Conservation (phyloP, 1,140 invertebrate genomes). For the Apolygus lucorum region DNA sequence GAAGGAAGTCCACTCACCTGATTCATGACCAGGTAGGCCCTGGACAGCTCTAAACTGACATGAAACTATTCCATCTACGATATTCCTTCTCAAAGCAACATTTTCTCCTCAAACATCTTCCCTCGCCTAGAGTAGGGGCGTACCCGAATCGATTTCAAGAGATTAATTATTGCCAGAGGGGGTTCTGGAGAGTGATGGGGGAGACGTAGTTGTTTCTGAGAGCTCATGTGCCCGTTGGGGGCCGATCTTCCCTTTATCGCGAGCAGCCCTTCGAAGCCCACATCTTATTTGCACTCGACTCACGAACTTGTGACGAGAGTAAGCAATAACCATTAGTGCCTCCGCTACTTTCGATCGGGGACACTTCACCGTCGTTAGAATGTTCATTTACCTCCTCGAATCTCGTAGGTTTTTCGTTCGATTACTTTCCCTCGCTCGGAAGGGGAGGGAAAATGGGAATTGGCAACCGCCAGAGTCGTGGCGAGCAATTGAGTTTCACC, state of each 20-base stretch:
- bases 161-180: conserved; percentile 7
- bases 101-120: neutral
- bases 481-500: too few species aligned
- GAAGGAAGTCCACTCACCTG: too few species aligned
- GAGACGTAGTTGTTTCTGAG: neutral
- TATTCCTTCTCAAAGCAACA: too few species aligned
- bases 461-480: too few species aligned
- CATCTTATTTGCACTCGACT: neutral
- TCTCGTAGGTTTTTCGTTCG: neutral
- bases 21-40: too few species aligned
- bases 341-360: neutral
- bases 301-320: conserved; percentile 15
- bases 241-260: neutral
- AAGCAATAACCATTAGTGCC: conserved; percentile 13
- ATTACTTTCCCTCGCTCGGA: neutral
- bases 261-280: neutral
- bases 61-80: too few species aligned
- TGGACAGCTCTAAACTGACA: too few species aligned
- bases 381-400: neutral
- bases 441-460: neutral
- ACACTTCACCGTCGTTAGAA: conserved; percentile 2
- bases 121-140: neutral
- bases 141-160: conserved; percentile 7
- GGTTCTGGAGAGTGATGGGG: neutral
- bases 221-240: conserved; percentile 4